Percentiles rank a stretch among this genome's conserved stretches.
phyloP scores from a whole-genome alignment of 2,888 invertebrate genomes.

The Amaurobius ferox region DNA sequence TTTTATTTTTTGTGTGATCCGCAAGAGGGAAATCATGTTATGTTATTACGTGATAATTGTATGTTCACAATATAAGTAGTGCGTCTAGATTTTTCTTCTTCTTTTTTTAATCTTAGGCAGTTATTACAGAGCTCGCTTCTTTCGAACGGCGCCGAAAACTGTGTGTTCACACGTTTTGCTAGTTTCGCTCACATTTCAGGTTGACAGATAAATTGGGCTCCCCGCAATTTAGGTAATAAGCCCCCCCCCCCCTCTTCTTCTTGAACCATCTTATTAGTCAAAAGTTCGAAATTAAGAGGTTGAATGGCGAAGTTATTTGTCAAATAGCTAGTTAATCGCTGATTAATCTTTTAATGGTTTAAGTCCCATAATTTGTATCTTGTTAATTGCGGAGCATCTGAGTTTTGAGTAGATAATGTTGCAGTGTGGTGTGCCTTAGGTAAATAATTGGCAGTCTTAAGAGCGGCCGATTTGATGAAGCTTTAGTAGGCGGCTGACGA shows the following conservation, averaged over 20 bases:
- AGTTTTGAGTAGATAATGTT: slow-evolving; percentile 64
- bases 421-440: slow-evolving; percentile 62
- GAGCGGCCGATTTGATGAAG: slow-evolving; percentile 38
- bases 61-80: slow-evolving; percentile 63
- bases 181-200: slow-evolving; percentile 53
- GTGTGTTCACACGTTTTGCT: slow-evolving; percentile 70
- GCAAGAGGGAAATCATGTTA: slow-evolving; percentile 57
- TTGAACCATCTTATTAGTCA: slow-evolving; percentile 66
- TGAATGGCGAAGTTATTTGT: slow-evolving; percentile 62
- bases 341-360: slow-evolving; percentile 71
- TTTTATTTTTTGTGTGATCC: slow-evolving; percentile 20
- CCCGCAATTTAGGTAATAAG: slow-evolving; percentile 69
- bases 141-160: slow-evolving; percentile 65
- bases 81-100: slow-evolving; percentile 18
- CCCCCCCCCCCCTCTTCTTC: slow-evolving; percentile 44
- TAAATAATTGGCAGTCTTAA: slow-evolving; percentile 65
- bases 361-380: slow-evolving; percentile 65
- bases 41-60: slow-evolving; percentile 69
- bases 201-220: slow-evolving; percentile 66
- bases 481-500: slow-evolving; percentile 14
- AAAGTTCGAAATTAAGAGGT: slow-evolving; percentile 64
- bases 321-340: slow-evolving; percentile 69
- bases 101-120: slow-evolving; percentile 16
- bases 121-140: slow-evolving; percentile 50
- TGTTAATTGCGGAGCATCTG: slow-evolving; percentile 63